Base-by-base conservation (phyloP, 2,113 vertebrate genomes). In the Podocnemis expansa region DNA sequence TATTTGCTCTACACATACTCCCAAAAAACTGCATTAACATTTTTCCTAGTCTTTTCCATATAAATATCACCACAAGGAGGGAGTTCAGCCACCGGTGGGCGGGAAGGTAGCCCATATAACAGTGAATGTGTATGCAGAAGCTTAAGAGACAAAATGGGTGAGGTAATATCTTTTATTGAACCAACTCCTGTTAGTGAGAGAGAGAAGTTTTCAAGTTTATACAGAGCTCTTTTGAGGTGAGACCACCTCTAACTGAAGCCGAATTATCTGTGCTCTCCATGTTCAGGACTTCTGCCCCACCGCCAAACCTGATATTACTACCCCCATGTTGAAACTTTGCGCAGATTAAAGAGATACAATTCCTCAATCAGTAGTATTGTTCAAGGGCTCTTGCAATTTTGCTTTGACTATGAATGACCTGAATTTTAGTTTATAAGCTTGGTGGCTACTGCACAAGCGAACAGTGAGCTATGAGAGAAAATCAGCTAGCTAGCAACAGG, bases 1-100 rank as follows among this genome's bases (percentile, higher is more conserved):
- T n/a, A 7, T 16, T 16, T 34, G 10, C 2, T 8, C 34, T 7
- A 13, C 12, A 2, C 56, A 25, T 3, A 27, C 3, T 4, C 58
- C 29, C 6, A 52, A 52, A 52, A 52, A 52, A 52, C 8, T 16
- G 34, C 60, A n/a, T 67, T n/a, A 67, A 67, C 31, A n/a, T 67
- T 67, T 67, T 67, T n/a, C 60, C 34, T 17, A 60, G 29, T 60
- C 58, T n/a, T n/a, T 67, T 67, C 8, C 60, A 67, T 19, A 67
- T 67, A 67, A 67, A 67, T 16, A 67, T n/a, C 60, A 67, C 31
- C 60, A n/a, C 16, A n/a, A 34, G 34, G 34, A n/a, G 34, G 17
- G 17, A n/a, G 13, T 31, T 63, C 16, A 31, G 60, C 16, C 17
- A 67, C 60, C 34, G n/a, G 8, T 34, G 60, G 31, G 60, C 16